These are phyloP conservation scores for Drosophila triauraria DNA, from an alignment of 1,140 invertebrate species.

Conservation along the genomic window DNA sequence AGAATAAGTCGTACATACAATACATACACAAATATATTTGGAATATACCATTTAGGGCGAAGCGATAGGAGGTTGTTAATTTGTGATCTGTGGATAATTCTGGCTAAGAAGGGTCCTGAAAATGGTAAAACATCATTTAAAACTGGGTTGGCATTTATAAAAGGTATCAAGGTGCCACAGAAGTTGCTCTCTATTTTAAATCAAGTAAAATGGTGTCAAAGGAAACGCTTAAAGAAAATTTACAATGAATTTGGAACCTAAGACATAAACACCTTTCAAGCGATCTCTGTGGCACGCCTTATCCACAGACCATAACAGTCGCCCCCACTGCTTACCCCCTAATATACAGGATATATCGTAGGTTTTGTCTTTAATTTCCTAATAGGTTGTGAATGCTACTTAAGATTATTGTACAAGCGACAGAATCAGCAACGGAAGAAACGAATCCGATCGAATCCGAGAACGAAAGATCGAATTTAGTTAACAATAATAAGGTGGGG, in stretches of 20 bases:
- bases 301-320: background rate
- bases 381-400: conserved; percentile 53
- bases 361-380: conserved; percentile 36
- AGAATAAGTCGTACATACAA: conserved; percentile 18
- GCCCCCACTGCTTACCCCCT: conserved; percentile 12
- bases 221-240: background rate
- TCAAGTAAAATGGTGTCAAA: no score
- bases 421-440: conserved; percentile 33
- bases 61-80: background rate
- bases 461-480: conserved; percentile 34
- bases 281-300: background rate
- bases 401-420: conserved; percentile 79
- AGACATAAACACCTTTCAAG: background rate
- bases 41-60: conserved; percentile 1
- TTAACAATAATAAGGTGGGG: conserved; percentile 45
- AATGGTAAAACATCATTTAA: background rate
- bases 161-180: no score
- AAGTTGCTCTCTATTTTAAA: no score
- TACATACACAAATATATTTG: conserved; percentile 22
- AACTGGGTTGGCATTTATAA: no score
- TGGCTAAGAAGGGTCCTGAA: background rate
- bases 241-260: background rate
- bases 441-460: conserved; percentile 25
- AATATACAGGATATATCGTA: conserved; percentile 39
- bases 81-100: background rate